Conservation (phyloP, 2,113 vertebrate genomes). For the Hypocryptadius cinnamomeus region DNA sequence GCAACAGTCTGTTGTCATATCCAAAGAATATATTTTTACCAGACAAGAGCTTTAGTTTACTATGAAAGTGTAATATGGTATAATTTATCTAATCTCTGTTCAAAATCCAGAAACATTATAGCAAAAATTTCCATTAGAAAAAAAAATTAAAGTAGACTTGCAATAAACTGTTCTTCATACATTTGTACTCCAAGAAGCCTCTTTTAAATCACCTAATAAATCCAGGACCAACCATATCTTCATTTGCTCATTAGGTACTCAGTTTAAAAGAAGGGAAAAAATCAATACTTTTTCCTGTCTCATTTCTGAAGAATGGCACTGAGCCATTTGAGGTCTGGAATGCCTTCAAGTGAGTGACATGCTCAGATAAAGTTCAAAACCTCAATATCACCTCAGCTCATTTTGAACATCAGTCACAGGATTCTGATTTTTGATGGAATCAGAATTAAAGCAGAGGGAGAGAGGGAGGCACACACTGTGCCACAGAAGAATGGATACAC, state of each 20-base stretch:
- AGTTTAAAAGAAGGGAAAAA: conserved; percentile 36
- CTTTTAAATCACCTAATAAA: conserved; percentile 24
- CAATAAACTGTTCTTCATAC: background rate
- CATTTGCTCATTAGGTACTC: conserved; percentile 56
- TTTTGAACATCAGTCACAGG: conserved; percentile 57
- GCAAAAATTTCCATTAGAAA: background rate
- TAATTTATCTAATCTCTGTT: background rate
- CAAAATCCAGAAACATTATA: background rate
- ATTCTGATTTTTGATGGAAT: conserved; percentile 51
- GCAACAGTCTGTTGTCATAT: background rate
- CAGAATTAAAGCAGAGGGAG: conserved; percentile 31
- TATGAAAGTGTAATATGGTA: background rate
- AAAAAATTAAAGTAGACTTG: background rate
- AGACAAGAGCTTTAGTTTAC: background rate
- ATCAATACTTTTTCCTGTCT: conserved; percentile 54
- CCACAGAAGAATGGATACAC: background rate
- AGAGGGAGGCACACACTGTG: background rate
- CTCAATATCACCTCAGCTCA: conserved; percentile 59
- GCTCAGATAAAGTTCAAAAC: conserved; percentile 60
- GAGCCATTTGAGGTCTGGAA: conserved; percentile 54
- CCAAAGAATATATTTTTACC: conserved; percentile 7
- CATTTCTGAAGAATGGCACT: conserved; percentile 51
- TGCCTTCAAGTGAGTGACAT: conserved; percentile 59
- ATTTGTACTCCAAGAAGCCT: background rate
- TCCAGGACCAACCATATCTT: conserved; percentile 19